A percentile compares a stretch with the other conserved stretches of the same genome.
Evolutionary conservation across 2,113 vertebrate genomes (phyloP).

Genomic region (Phyllostomus hastatus): DNA sequence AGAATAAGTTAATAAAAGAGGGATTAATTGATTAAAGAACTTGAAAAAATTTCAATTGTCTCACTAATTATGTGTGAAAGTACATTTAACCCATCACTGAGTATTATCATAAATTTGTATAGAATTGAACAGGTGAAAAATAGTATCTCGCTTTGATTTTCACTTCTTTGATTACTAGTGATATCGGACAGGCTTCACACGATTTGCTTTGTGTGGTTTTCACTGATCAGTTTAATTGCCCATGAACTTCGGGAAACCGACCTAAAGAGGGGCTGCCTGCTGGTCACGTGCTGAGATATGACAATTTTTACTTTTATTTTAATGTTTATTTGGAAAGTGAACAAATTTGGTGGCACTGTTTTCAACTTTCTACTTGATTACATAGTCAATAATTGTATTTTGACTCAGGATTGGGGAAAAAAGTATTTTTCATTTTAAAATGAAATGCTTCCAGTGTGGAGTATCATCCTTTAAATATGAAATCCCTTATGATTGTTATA

Average conservation of each 20-base stretch:
- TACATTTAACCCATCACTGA: background rate
- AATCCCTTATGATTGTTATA: background rate
- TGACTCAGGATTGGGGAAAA: background rate
- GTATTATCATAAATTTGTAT: background rate
- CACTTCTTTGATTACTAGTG: background rate
- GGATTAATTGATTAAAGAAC: background rate
- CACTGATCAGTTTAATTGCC: background rate
- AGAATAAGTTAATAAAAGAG: background rate
- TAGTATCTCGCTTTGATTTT: background rate
- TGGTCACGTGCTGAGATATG: background rate
- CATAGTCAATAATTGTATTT: background rate
- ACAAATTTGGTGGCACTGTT: background rate
- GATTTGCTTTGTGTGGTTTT: background rate
- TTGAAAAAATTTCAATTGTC: background rate
- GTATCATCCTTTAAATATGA: background rate
- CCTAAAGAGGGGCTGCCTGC: background rate
- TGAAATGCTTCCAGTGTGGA: background rate
- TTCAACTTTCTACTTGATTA: slow-evolving; percentile 14
- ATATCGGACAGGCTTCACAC: background rate
- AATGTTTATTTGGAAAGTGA: slow-evolving; percentile 31
- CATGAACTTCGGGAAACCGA: slow-evolving; percentile 11
- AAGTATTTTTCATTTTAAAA: background rate
- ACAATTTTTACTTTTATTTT: slow-evolving; percentile 35
- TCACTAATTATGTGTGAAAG: background rate
- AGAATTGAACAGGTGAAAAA: background rate